phyloP scores from a whole-genome alignment of 2,113 vertebrate genomes.

The Fukomys damarensis region DNA sequence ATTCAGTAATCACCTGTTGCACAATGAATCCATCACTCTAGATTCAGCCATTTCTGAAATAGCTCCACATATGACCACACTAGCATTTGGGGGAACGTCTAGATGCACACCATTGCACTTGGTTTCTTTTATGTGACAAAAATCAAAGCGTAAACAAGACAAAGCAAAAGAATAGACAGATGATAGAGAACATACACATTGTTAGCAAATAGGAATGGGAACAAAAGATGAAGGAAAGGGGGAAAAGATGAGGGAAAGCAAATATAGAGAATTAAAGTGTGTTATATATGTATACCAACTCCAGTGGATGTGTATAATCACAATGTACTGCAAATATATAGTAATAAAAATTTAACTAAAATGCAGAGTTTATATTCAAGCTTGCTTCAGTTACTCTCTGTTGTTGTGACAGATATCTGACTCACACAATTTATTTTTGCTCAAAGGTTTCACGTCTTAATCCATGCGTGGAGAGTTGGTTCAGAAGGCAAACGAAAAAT shows the following conservation, averaged over 20 bases:
- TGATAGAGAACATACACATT: neutral
- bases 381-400: neutral
- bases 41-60: too few species aligned
- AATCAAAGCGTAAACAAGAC: neutral
- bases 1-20: too few species aligned
- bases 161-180: neutral
- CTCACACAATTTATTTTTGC: neutral
- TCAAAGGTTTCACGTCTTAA: neutral
- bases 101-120: neutral
- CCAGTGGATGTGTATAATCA: neutral
- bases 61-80: too few species aligned
- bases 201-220: neutral
- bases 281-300: neutral
- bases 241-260: neutral
- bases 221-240: neutral
- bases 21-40: too few species aligned
- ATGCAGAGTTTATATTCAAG: neutral
- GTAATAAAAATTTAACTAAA: neutral
- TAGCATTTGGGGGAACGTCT: too few species aligned
- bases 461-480: neutral
- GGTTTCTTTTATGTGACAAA: neutral
- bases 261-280: neutral
- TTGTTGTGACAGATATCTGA: neutral
- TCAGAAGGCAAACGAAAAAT: neutral
- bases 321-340: neutral